Evolutionary conservation across 2,888 invertebrate genomes (phyloP), one percentile per base, ranked within the genome.

Genomic region (Diplolepis rosae): DNA sequence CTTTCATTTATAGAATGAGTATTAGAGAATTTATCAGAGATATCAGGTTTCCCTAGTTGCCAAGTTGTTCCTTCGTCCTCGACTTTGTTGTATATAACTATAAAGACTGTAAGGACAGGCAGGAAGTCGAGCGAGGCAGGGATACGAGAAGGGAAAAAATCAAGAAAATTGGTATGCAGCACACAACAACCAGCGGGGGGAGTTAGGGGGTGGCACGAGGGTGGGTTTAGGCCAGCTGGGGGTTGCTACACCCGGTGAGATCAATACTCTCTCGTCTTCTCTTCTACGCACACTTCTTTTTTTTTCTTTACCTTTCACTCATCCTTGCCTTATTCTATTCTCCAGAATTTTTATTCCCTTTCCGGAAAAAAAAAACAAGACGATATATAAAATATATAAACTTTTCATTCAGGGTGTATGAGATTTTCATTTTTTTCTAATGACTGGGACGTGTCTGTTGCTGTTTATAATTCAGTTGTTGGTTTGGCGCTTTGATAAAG

Each of bases 121-220:
- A 78, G 80, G 77, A 79, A 76, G 73, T 75, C 70, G 73, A 75
- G 75, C 73, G 74, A 75, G 76, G 82, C 77, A 80, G 77, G 75
- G 79, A 79, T 81, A 82, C 84, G 82, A 79, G 81, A 82, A 87
- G 84, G 79, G 85, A 90, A 90, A 91, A 90, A 91, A 90, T 90
- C 90, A 89, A 90, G 90, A 90, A 91, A 91, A 91, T 91, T 91
- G 91, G 91, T 91, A 91, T 91, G 91, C 91, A 91, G 91, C 90
- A 90, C 91, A 91, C 91, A 91, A 90, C 91, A 90, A 90, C 84
- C 86, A 85, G 82, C 85, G 84, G 84, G 80, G 84, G 87, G 88
- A 56, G 56, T 88, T 86, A 89, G 88, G 87, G 89, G 89, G 82
- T 74, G 80, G 82, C 82, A 84, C 87, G 86, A 89, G 89, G 89